Conservation (phyloP, 1,140 invertebrate species). For the Whitmania pigra region DNA sequence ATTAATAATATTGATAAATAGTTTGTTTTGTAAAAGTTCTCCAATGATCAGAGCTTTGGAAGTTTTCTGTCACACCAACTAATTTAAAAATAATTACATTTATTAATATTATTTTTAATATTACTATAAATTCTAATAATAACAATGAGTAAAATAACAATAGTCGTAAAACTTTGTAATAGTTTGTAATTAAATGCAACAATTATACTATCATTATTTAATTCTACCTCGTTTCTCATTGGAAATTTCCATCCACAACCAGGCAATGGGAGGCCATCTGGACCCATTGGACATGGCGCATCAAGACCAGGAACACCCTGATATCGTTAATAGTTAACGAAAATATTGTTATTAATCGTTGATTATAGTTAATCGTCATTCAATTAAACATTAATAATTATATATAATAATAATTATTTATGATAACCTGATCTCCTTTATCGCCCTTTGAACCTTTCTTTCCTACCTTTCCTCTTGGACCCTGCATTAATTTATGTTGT, state of each 20-base stretch:
- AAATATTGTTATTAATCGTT: too few species aligned
- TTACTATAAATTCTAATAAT: background rate
- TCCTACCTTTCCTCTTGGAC: slow-evolving; percentile 8
- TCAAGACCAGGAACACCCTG: slow-evolving; percentile 77
- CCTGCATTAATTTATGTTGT: background rate
- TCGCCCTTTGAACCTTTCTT: slow-evolving; percentile 17
- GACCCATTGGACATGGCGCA: slow-evolving; percentile 81
- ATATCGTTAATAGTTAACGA: background rate
- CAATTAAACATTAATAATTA: too few species aligned
- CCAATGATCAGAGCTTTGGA: too few species aligned
- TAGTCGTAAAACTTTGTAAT: too few species aligned
- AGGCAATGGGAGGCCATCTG: slow-evolving; percentile 76
- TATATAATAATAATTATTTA: background rate
- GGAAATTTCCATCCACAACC: slow-evolving; percentile 82
- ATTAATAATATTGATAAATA: too few species aligned
- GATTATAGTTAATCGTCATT: too few species aligned
- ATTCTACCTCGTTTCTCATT: background rate
- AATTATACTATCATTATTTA: background rate
- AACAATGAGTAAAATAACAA: too few species aligned
- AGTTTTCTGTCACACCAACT: too few species aligned
- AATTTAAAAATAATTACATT: background rate
- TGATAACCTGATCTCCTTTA: slow-evolving; percentile 13
- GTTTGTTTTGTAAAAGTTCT: too few species aligned
- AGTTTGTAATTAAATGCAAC: too few species aligned
- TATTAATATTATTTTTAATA: background rate